Conservation (phyloP, 2,888 invertebrate genomes). For the Leptopterna dolabrata region DNA sequence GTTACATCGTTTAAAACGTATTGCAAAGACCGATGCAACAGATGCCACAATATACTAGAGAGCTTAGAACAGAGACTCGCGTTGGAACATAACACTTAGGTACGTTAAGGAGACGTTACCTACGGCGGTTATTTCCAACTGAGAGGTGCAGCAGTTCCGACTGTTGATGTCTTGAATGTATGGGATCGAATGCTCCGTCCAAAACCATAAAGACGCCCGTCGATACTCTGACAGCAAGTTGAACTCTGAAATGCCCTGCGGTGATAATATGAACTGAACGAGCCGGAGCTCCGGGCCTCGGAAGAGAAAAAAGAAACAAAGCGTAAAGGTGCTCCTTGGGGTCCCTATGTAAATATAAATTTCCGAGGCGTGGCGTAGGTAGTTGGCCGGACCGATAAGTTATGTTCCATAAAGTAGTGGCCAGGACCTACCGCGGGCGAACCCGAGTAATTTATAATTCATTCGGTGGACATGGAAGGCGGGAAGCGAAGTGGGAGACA, state of each 20-base stretch:
- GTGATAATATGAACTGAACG: background rate
- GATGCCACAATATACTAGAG: no score
- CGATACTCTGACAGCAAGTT: background rate
- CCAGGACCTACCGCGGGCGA: conserved; percentile 51
- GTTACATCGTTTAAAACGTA: no score
- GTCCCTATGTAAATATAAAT: conserved; percentile 53
- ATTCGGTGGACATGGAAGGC: conserved; percentile 11
- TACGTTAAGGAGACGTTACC: no score
- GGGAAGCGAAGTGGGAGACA: background rate
- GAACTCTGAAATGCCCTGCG: background rate
- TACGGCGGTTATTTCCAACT: no score
- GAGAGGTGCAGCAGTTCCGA: background rate
- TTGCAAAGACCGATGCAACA: no score
- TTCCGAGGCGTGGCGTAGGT: conserved; percentile 53
- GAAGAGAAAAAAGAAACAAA: conserved; percentile 13
- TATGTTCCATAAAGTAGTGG: conserved; percentile 54
- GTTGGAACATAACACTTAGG: no score
- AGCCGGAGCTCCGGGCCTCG: background rate
- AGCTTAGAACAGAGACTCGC: no score
- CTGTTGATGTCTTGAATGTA: background rate
- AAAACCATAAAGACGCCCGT: background rate
- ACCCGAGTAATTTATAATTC: conserved; percentile 51
- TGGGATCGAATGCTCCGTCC: background rate
- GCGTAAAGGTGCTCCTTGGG: conserved; percentile 34
- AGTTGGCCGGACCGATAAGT: conserved; percentile 51